A percentile compares a stretch with the other conserved stretches of the same genome.
Evolutionary conservation across 1,140 invertebrate species (phyloP).

Genomic region (Trichonephila inaurata): DNA sequence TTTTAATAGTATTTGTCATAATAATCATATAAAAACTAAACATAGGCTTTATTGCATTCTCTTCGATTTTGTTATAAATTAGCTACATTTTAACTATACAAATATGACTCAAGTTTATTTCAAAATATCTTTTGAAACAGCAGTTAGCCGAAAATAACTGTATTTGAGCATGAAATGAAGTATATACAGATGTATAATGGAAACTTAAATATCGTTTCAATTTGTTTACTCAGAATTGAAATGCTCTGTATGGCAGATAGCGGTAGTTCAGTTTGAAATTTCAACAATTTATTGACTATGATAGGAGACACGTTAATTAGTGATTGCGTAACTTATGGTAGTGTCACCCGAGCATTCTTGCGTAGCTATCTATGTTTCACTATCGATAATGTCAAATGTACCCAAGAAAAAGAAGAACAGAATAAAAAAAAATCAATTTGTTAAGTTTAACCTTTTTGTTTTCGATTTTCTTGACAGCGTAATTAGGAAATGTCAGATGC

Average conservation of each 20-base stretch:
- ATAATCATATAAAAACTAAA: too few relatives aligned
- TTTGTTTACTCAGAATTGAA: not conserved
- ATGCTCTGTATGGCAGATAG: not conserved
- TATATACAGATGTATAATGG: not conserved
- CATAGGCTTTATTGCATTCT: too few relatives aligned
- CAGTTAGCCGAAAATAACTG: too few relatives aligned
- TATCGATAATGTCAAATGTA: slow-evolving; percentile 57
- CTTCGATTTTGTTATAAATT: too few relatives aligned
- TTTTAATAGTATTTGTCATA: too few relatives aligned
- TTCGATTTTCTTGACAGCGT: slow-evolving; percentile 70
- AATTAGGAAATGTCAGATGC: slow-evolving; percentile 72
- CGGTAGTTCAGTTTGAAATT: not conserved
- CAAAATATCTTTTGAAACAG: too few relatives aligned
- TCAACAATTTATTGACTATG: slow-evolving; percentile 8
- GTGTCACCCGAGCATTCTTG: slow-evolving; percentile 43
- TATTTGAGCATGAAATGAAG: too few relatives aligned
- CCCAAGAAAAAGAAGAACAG: slow-evolving; percentile 7
- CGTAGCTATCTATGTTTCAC: not conserved
- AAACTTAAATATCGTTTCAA: not conserved
- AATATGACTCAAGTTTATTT: too few relatives aligned
- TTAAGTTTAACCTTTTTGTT: slow-evolving; percentile 68
- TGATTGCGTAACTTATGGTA: slow-evolving; percentile 44
- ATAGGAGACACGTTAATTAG: slow-evolving; percentile 51
- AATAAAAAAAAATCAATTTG: slow-evolving; percentile 65
- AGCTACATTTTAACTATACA: too few relatives aligned